Base-by-base conservation (phyloP, 1,140 invertebrate species). In the Samia ricini region DNA sequence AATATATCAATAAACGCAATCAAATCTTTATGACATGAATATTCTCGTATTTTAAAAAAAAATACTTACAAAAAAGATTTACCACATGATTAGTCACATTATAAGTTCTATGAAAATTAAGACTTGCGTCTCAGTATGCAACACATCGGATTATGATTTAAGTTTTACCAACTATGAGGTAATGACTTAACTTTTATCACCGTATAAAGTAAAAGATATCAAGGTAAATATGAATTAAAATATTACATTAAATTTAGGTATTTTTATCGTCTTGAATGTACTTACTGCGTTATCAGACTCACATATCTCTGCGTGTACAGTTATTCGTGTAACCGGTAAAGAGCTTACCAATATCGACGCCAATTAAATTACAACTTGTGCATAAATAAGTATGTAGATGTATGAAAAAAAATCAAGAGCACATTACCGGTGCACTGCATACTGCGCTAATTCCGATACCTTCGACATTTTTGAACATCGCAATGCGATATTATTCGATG, bases 401-500 rank as follows among this genome's bases (percentile, higher is more conserved):
- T 15, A 42, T 8, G 61, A 65, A 70, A 74, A n/a, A 79, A 77
- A 72, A 74, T 64, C 55, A 74, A 77, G 71, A 66, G 71, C 71
- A 66, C 76, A 73, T 77, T 83, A 79, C 73, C 71, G 68, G 76
- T 73, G 60, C 62, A 63, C 64, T 68, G 70, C 1, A 29, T 33
- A 56, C 15, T 26, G 4, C 5, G n/a, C 18, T 19, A 57, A 42
- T 36, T 36, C 8, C 1, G 26, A 19, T 4, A 20, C 26, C 3
- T 36, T 18, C 29, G 56, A 57, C 15, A 57, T 36, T 54, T n/a
- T 42, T 15, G 15, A 15, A 42, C 12, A 12, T 15, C n/a, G 12
- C 12, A 15, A 15, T 12, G 33, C n/a, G 7, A 15, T 42, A 29
- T 29, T 8, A 8, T 8, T 29, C 4, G 26, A 29, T 29, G 1